These are phyloP conservation scores for Suncus etruscus DNA, from an alignment of 2,113 vertebrate genomes.

Conservation along the genomic window DNA sequence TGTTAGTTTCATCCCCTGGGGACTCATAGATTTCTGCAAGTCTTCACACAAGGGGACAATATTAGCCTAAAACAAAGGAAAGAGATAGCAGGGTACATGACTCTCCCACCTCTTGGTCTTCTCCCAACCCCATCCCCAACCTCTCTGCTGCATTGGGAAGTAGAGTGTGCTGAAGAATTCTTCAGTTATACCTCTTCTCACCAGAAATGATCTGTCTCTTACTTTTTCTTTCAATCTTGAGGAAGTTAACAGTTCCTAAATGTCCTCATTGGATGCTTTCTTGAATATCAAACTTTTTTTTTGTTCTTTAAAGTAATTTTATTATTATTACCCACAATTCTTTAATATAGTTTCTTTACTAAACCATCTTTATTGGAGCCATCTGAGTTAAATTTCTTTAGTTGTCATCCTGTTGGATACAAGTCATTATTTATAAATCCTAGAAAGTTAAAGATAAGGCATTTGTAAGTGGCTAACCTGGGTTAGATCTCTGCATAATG, in stretches of 20 bases:
- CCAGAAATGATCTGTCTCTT: background rate
- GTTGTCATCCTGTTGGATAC: background rate
- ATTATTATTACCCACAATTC: background rate
- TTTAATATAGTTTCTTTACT: background rate
- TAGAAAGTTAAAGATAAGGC: background rate
- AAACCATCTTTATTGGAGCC: background rate
- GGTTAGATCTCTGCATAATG: too few species aligned
- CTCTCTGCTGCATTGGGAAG: too few species aligned
- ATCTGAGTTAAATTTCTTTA: background rate
- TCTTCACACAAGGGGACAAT: background rate
- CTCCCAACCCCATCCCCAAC: too few species aligned
- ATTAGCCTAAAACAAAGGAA: background rate
- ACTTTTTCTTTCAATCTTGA: background rate
- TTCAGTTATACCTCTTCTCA: background rate
- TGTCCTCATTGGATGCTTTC: background rate
- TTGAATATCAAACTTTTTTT: background rate
- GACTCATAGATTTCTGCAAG: background rate
- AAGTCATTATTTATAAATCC: background rate
- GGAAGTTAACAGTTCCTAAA: background rate
- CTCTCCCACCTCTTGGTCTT: too few species aligned
- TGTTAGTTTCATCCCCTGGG: too few species aligned
- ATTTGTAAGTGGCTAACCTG: too few species aligned
- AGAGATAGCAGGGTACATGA: background rate
- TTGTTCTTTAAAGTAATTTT: background rate
- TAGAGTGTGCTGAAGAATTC: background rate